A percentile compares a stretch with the other conserved stretches of the same genome.
Conservation (phyloP, 2,113 vertebrate genomes). For the Ariopsis seemanni region DNA sequence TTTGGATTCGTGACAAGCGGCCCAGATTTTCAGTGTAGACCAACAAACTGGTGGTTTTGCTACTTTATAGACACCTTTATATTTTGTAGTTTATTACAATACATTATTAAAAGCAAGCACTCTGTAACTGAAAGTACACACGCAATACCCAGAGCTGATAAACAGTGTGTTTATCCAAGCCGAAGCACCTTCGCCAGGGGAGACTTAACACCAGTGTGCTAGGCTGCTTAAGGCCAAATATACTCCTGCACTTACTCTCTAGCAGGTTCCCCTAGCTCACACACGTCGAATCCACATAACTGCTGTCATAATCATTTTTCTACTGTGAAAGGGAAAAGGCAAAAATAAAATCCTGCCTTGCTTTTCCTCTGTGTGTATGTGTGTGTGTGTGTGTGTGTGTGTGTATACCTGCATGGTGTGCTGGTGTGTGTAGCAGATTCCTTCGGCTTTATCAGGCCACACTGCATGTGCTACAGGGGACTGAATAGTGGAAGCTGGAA, state of each 20-base stretch:
- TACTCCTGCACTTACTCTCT: slow-evolving; percentile 13
- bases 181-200: slow-evolving; percentile 17
- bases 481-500: slow-evolving; percentile 14
- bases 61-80: no score
- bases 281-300: neutral
- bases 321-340: slow-evolving; percentile 4
- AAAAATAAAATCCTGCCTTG: slow-evolving; percentile 12
- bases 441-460: slow-evolving; percentile 36
- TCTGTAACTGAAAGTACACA: neutral
- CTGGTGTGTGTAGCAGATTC: slow-evolving; percentile 7
- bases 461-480: slow-evolving; percentile 14
- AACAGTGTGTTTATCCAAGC: slow-evolving; percentile 40
- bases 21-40: slow-evolving; percentile 1
- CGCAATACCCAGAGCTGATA: slow-evolving; percentile 19
- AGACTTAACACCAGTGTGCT: neutral
- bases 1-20: neutral
- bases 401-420: neutral
- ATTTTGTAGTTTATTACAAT: no score
- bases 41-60: neutral
- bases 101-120: slow-evolving; percentile 16
- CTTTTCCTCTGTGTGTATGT: neutral
- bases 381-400: neutral
- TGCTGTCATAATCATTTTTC: slow-evolving; percentile 38
- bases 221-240: slow-evolving; percentile 14
- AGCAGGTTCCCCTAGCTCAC: slow-evolving; percentile 11